Evolutionary conservation across 92 coral and sea anemone genomes (phyloP), one percentile per base, ranked within the genome.

Genomic region (Ricordea florida): DNA sequence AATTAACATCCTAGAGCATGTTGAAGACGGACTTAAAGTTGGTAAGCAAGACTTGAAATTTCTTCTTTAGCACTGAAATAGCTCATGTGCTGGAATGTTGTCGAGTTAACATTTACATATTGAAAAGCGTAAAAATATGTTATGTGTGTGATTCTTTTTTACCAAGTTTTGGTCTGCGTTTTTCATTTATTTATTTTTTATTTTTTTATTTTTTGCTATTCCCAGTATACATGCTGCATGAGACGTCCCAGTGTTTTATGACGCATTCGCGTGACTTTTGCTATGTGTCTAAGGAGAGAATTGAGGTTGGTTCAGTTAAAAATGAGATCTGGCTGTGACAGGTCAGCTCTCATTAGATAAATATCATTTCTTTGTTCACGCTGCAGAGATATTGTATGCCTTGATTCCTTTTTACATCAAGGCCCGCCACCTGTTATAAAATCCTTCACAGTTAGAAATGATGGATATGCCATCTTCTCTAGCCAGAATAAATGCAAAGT

Each of bases 211-310:
- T 26, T 55, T 40, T 59, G 76, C 26, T 67, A 9, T 10, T 65
- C 22, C 14, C 70, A 94, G 98, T 94, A 30, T 89, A 94, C 73
- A 94, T 94, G 98, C 89, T 94, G 22, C 98, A 94, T 63, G 98
- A 94, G 74, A 94, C 98, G 25, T 64, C 94, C 14, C 94, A 87
- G 73, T 94, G 98, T 59, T 89, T 94, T 62, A 79, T 94, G 87
- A 94, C 97, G 6, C 92, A 89, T 57, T 94, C 98, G 23, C 89
- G 98, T 55, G 98, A 94, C 80, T 94, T 94, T 82, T 91, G 97
- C 63, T 94, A 79, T 67, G 96, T 92, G 16, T 58, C 96, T 13
- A 79, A 85, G 80, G 93, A 89, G 50, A 86, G 92, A 53, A 49
- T 82, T 2, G 97, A 94, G 96, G 98, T 92, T 50, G 48, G 76